These are phyloP conservation scores for Nycticryphes semicollaris DNA, from an alignment of 2,113 vertebrate species.

Conservation along the genomic window DNA sequence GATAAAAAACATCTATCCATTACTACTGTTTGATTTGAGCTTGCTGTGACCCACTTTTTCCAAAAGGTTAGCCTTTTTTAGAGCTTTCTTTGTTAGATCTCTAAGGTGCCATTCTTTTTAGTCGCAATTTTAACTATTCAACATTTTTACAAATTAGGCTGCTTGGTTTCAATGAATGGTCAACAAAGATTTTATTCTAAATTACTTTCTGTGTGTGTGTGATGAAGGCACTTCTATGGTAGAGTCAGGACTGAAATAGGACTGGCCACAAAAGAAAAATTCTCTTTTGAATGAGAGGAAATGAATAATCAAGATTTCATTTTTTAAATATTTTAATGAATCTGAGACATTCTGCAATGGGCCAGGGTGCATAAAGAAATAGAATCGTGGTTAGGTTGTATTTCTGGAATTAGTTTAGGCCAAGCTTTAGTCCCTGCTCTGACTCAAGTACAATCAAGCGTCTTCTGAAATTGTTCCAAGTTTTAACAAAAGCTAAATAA, in stretches of 20 bases:
- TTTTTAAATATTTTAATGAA: not conserved
- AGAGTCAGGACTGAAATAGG: not conserved
- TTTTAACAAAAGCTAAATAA: not conserved
- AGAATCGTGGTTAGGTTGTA: rapidly evolving
- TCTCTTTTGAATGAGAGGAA: not conserved
- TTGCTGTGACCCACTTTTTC: not conserved
- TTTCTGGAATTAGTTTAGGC: not conserved
- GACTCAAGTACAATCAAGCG: not conserved
- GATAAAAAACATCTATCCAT: not conserved
- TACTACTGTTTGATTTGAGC: not conserved
- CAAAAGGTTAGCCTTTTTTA: not conserved
- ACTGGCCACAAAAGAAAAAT: not conserved
- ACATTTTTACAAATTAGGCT: not conserved
- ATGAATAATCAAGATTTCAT: not conserved
- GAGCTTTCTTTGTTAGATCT: not conserved
- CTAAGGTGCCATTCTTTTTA: not conserved
- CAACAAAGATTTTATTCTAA: conserved; percentile 21
- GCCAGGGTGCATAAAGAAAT: not conserved
- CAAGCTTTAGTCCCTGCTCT: not conserved
- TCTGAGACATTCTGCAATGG: not conserved
- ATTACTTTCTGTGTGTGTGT: not conserved
- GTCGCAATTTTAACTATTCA: conserved; percentile 9
- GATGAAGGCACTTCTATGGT: not conserved
- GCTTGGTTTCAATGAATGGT: not conserved
- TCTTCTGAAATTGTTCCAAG: not conserved